Conservation (phyloP, 2,113 vertebrate genomes). For the Crotalus tigris region DNA sequence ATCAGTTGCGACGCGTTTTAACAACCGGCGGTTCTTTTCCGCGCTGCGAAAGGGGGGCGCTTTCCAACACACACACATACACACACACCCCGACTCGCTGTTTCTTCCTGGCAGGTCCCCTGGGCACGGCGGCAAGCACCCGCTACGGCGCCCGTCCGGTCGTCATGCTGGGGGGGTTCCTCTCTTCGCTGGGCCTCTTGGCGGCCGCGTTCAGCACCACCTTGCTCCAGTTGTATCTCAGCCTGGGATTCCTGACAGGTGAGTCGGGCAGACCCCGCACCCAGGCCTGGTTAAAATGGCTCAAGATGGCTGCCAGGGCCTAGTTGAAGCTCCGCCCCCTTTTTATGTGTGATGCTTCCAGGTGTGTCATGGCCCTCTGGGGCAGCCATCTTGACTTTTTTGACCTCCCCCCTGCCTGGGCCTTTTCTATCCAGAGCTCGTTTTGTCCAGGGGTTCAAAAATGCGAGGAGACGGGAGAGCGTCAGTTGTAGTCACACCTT, state of each 20-base stretch:
- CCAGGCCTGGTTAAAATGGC: neutral
- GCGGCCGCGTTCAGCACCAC: neutral
- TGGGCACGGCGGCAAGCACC: neutral
- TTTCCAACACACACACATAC: neutral
- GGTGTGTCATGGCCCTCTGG: too few species aligned
- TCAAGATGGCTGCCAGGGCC: neutral
- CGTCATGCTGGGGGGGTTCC: neutral
- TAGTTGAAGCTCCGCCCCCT: neutral
- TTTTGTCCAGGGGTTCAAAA: too few species aligned
- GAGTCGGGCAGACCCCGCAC: neutral
- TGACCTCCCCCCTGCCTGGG: too few species aligned
- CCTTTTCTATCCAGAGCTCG: too few species aligned
- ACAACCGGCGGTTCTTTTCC: neutral
- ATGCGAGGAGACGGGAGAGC: too few species aligned
- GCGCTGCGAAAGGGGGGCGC: neutral
- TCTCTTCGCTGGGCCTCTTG: neutral
- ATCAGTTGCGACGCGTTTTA: neutral
- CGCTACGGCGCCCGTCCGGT: neutral
- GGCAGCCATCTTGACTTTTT: too few species aligned
- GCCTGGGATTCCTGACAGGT: conserved; percentile 15
- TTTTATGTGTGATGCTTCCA: neutral
- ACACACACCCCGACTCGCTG: fast-evolving
- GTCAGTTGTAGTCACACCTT: too few species aligned
- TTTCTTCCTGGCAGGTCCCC: neutral
- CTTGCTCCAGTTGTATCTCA: neutral